Evolutionary conservation across 2,113 vertebrate species (phyloP), one percentile per base, ranked within the genome.

Genomic region (Thalassarche chlororhynchos): DNA sequence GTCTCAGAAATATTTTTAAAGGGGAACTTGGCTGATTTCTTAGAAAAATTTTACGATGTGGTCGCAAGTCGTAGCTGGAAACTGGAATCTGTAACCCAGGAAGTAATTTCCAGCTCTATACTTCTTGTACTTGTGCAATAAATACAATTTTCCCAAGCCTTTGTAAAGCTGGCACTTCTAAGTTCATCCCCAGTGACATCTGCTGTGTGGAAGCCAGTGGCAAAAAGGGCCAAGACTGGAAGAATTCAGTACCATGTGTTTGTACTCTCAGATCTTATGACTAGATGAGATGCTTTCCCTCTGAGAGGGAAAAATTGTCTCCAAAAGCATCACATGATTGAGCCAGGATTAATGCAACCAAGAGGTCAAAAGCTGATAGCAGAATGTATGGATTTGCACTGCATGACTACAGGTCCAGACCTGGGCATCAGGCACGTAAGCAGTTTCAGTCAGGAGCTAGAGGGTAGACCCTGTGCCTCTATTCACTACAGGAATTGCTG

Each of bases 81-180:
- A 58, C 21, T 34, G 40, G 57, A 51, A 65, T 60, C 76, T 90
- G 51, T 86, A 79, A 49, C 75, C 68, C 49, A 54, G 71, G 51
- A 70, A 44, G 38, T 72, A 2, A 47, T 76, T 86, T 71, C 82
- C 76, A 86, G 82, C n/a, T 70, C 82, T 81, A 16, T 52, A 38
- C n/a, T 84, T 49, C 42, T 51, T 74, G 79, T 84, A 55, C 61
- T 89, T 85, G 64, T 71, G 83, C 87, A 94, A 94, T 90, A 87
- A 82, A 81, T 52, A 21, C 2, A 5, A 13, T 36, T 90, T 65
- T 65, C 40, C 51, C 57, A 64, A 86, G 62, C 55, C 54, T 81
- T 70, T 76, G 55, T 46, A 62, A 58, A 81, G 38, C 51, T 81
- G 77, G 38, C 70, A 11, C 70, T 65, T 65, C 49, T 25, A 15